Percentiles rank a stretch among this genome's conserved stretches.
Evolutionary conservation across 2,113 vertebrate genomes (phyloP).

Genomic region (Channa maculata): DNA sequence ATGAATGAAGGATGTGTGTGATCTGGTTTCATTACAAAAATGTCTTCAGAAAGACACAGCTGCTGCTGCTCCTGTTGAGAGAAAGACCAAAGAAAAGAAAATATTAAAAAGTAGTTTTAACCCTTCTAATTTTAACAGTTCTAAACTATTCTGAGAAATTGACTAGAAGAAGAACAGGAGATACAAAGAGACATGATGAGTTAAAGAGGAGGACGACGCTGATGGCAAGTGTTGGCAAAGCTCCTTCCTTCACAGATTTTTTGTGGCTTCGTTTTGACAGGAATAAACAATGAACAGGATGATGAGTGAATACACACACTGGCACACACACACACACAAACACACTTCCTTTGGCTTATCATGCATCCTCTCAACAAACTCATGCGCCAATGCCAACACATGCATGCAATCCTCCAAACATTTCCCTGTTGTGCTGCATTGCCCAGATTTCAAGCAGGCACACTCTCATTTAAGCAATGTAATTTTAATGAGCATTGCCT

Average conservation of each 20-base stretch:
- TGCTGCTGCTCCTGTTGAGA: slow-evolving; percentile 57
- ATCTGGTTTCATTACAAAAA: slow-evolving; percentile 71
- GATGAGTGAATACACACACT: slow-evolving; percentile 7
- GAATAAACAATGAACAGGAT: slow-evolving; percentile 45
- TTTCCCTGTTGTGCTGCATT: slow-evolving; percentile 47
- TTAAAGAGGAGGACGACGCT: not conserved
- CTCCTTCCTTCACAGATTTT: slow-evolving; percentile 34
- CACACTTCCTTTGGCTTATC: slow-evolving; percentile 54
- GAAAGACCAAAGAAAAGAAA: slow-evolving; percentile 23
- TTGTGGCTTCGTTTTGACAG: slow-evolving; percentile 27
- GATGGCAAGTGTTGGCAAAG: slow-evolving; percentile 33
- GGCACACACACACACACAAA: slow-evolving; percentile 5
- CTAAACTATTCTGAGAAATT: not conserved
- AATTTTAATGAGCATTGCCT: slow-evolving; percentile 60
- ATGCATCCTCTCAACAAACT: slow-evolving; percentile 17
- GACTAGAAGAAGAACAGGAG: not conserved
- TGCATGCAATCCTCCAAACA: slow-evolving; percentile 31
- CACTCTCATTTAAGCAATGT: slow-evolving; percentile 50
- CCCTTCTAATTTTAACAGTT: not conserved
- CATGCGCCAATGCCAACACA: slow-evolving; percentile 8
- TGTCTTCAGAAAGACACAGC: slow-evolving; percentile 47
- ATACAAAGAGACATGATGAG: not conserved
- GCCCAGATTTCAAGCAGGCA: slow-evolving; percentile 32
- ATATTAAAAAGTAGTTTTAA: not conserved
- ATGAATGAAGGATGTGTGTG: slow-evolving; percentile 39